Percentiles rank a stretch among this genome's conserved stretches.
Evolutionary conservation across 1,140 invertebrate genomes (phyloP).

Genomic region (Chrysoperla carnea): DNA sequence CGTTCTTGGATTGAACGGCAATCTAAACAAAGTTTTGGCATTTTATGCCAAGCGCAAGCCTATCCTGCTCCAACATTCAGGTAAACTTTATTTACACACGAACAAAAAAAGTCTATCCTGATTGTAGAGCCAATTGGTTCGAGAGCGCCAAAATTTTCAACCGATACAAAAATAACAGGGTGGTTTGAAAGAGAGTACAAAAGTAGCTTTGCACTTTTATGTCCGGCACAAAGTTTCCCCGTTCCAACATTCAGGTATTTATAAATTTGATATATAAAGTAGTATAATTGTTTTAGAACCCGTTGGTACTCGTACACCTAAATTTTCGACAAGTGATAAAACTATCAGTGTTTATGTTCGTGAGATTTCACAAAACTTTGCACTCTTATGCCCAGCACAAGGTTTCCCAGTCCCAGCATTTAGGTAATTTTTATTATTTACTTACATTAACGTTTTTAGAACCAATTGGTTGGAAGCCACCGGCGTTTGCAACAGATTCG

Average conservation of each 20-base stretch:
- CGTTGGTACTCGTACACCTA: slow-evolving; percentile 44
- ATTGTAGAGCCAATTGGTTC: slow-evolving; percentile 35
- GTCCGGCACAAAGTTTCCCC: slow-evolving; percentile 59
- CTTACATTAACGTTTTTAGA: slow-evolving; percentile 29
- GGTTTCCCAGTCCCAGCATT: slow-evolving; percentile 33
- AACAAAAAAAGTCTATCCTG: not conserved
- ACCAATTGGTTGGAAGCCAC: slow-evolving; percentile 50
- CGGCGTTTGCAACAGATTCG: slow-evolving; percentile 30
- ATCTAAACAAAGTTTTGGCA: slow-evolving; percentile 21
- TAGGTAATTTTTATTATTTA: slow-evolving; percentile 17
- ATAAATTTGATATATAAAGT: not conserved
- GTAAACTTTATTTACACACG: slow-evolving; percentile 16
- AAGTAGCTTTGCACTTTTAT: slow-evolving; percentile 37
- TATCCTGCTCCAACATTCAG: slow-evolving; percentile 41
- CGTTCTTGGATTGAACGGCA: slow-evolving; percentile 32
- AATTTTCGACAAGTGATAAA: slow-evolving; percentile 35
- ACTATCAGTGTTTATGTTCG: slow-evolving; percentile 26
- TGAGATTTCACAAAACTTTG: slow-evolving; percentile 18
- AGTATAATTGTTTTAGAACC: not conserved
- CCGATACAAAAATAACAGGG: slow-evolving; percentile 9
- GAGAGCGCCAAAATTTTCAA: slow-evolving; percentile 25
- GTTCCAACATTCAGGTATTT: slow-evolving; percentile 48
- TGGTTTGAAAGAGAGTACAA: not conserved
- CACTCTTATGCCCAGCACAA: slow-evolving; percentile 34
- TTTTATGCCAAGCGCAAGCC: slow-evolving; percentile 55